Evolutionary conservation across 2,888 invertebrate species (phyloP).

Genomic region (Acleris holmiana): DNA sequence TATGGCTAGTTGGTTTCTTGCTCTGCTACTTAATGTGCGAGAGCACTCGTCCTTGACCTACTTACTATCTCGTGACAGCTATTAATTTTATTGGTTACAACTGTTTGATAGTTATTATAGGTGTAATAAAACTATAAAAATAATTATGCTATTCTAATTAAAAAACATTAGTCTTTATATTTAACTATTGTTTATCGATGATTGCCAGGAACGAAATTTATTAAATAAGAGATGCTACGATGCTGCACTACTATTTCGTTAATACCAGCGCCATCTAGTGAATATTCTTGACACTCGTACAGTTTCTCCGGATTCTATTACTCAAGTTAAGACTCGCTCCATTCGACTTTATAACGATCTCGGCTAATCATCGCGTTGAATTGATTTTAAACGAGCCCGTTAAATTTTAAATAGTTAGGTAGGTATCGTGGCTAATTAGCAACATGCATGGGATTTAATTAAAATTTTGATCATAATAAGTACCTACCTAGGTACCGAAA

Average conservation of each 20-base stretch:
- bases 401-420: too few relatives aligned
- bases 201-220: constrained; percentile 25
- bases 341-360: too few relatives aligned
- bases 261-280: constrained; percentile 38
- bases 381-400: too few relatives aligned
- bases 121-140: too few relatives aligned
- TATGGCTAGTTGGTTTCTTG: not conserved
- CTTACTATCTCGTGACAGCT: constrained; percentile 60
- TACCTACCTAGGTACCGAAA: too few relatives aligned
- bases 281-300: constrained; percentile 7
- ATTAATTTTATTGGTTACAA: not conserved
- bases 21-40: constrained; percentile 2
- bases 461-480: too few relatives aligned
- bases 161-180: not conserved
- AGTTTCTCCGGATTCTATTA: constrained; percentile 5
- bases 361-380: too few relatives aligned
- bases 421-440: too few relatives aligned
- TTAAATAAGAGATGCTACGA: not conserved
- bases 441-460: too few relatives aligned
- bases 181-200: not conserved
- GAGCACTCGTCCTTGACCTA: constrained; percentile 67
- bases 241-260: not conserved
- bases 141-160: too few relatives aligned
- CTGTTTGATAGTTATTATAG: not conserved
- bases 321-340: too few relatives aligned